Conservation (phyloP, 1,140 invertebrate genomes). For the Drosophila dunni region DNA sequence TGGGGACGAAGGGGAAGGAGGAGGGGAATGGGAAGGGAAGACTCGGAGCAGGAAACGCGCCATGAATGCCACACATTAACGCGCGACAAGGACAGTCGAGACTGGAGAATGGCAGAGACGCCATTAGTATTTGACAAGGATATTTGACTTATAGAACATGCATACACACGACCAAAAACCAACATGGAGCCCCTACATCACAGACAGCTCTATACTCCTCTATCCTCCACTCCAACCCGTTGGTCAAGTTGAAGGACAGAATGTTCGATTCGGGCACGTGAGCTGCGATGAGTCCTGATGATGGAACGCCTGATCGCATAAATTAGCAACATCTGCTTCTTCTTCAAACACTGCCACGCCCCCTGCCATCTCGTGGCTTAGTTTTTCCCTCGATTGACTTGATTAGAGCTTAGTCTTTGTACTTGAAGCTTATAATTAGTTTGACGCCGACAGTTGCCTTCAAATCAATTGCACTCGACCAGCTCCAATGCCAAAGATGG, state of each 20-base stretch:
- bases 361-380: neutral
- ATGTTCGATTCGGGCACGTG: slow-evolving; percentile 9
- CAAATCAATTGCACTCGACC: slow-evolving; percentile 16
- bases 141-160: slow-evolving; percentile 55
- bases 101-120: slow-evolving; percentile 53
- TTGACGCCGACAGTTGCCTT: slow-evolving; percentile 51
- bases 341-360: neutral
- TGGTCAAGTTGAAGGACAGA: slow-evolving; percentile 51
- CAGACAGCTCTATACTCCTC: neutral
- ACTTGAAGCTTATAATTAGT: slow-evolving; percentile 57
- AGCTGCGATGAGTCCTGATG: slow-evolving; percentile 32
- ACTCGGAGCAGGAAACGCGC: slow-evolving; percentile 54
- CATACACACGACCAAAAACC: slow-evolving; percentile 38
- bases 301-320: slow-evolving; percentile 57
- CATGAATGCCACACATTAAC: slow-evolving; percentile 69
- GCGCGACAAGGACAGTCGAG: slow-evolving; percentile 70
- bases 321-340: slow-evolving; percentile 40
- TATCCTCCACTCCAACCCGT: neutral
- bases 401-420: slow-evolving; percentile 13
- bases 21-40: slow-evolving; percentile 11
- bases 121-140: slow-evolving; percentile 81
- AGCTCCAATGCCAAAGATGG: slow-evolving; percentile 14
- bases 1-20: neutral
- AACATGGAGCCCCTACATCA: slow-evolving; percentile 23
- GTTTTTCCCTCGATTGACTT: slow-evolving; percentile 14